Percentiles rank a stretch among this genome's conserved stretches.
These are phyloP conservation scores for Camponotus pennsylvanicus DNA, from an alignment of 1,140 invertebrate species.

Conservation along the genomic window DNA sequence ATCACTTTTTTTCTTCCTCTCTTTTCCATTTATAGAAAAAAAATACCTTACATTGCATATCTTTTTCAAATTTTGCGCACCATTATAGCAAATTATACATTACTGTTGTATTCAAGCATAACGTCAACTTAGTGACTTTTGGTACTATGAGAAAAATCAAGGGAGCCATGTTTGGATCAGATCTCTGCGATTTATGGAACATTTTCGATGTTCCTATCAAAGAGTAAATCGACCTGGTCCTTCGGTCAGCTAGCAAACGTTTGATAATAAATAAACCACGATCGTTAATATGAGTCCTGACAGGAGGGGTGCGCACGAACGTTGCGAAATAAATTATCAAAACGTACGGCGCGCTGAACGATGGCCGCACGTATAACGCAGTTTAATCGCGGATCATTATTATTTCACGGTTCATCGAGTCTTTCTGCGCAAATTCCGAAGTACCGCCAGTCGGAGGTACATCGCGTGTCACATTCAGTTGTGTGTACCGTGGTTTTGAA, in stretches of 20 bases:
- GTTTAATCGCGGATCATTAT: conserved; percentile 67
- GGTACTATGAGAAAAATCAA: conserved; percentile 16
- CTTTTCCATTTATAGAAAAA: background rate
- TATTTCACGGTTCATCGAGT: conserved; percentile 64
- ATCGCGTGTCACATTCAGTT: conserved; percentile 61
- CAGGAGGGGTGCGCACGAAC: conserved; percentile 38
- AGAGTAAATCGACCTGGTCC: conserved; percentile 42
- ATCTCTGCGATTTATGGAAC: conserved; percentile 24
- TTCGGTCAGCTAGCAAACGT: conserved; percentile 58
- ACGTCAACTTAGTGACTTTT: conserved; percentile 6
- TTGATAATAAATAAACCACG: conserved; percentile 60
- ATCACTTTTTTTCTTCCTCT: background rate
- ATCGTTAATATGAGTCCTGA: conserved; percentile 55
- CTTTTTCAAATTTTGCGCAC: background rate
- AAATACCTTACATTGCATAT: background rate
- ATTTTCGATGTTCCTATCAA: conserved; percentile 40
- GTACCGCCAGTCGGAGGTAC: conserved; percentile 38
- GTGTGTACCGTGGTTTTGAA: conserved; percentile 61
- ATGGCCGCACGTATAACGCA: conserved; percentile 59
- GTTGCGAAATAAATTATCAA: conserved; percentile 65
- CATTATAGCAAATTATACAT: background rate
- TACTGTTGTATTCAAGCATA: background rate
- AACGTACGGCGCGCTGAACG: conserved; percentile 59
- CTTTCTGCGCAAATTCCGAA: conserved; percentile 59
- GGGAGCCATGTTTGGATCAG: background rate